These are phyloP conservation scores for Danio tinwini DNA, from an alignment of 2,797 vertebrate genomes.

Conservation along the genomic window DNA sequence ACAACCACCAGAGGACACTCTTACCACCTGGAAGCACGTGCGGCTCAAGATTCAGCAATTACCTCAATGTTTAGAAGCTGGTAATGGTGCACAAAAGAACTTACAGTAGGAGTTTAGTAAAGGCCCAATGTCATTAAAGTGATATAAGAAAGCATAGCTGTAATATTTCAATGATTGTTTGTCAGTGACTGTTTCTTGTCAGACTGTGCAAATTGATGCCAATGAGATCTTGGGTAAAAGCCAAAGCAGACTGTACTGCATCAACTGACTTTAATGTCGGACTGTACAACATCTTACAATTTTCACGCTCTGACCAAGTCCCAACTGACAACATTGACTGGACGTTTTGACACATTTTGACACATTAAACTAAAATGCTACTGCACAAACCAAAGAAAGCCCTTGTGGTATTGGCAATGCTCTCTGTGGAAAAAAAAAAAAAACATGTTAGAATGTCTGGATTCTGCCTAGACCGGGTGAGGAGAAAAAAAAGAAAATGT, in stretches of 20 bases:
- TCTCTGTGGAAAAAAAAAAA: neutral
- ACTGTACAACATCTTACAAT: constrained; percentile 9
- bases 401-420: neutral
- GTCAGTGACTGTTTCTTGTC: constrained; percentile 11
- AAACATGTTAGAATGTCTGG: neutral
- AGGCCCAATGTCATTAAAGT: neutral
- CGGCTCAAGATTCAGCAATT: constrained; percentile 7
- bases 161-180: constrained; percentile 7
- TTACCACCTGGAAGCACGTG: constrained; percentile 7
- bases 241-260: neutral
- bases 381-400: neutral
- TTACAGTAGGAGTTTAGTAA: neutral
- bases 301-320: neutral
- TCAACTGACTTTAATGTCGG: constrained; percentile 5
- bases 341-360: constrained; percentile 18
- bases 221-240: neutral
- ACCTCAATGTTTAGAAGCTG: constrained; percentile 7
- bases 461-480: neutral
- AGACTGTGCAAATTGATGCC: neutral
- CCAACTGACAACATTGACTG: neutral
- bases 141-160: neutral
- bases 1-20: constrained; percentile 41
- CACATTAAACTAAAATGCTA: constrained; percentile 1
- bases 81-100: neutral
- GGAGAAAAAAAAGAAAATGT: neutral